These are phyloP conservation scores for Urophycis tenuis DNA, from an alignment of 2,797 vertebrate genomes.

Conservation along the genomic window DNA sequence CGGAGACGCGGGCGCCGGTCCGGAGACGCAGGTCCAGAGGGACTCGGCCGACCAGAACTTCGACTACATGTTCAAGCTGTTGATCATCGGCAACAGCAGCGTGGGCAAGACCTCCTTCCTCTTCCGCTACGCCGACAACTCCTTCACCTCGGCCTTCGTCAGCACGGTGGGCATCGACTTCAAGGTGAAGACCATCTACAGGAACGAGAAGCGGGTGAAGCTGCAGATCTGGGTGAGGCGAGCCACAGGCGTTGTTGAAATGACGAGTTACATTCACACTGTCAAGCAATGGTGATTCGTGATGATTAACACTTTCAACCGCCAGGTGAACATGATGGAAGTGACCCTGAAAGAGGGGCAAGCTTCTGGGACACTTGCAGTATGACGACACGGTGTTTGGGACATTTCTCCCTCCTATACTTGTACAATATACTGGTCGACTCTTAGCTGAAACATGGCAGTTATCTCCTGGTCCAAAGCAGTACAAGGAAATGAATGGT, in stretches of 20 bases:
- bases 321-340: not conserved
- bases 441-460: not conserved
- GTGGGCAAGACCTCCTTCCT: constrained; percentile 79
- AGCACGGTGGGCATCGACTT: constrained; percentile 81
- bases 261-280: not conserved
- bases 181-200: constrained; percentile 82
- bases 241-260: not conserved
- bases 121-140: constrained; percentile 76
- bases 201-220: constrained; percentile 84
- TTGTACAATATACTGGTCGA: too few relatives aligned
- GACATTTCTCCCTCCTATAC: too few relatives aligned
- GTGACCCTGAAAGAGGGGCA: too few relatives aligned
- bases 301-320: not conserved
- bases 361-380: too few relatives aligned
- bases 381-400: too few relatives aligned
- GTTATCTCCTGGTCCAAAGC: not conserved
- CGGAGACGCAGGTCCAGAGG: constrained; percentile 66
- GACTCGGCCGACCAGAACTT: constrained; percentile 82
- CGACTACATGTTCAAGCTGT: constrained; percentile 79
- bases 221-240: constrained; percentile 87
- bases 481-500: not conserved
- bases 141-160: constrained; percentile 77
- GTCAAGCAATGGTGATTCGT: too few relatives aligned
- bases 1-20: constrained; percentile 57
- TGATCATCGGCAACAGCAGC: constrained; percentile 78